Evolutionary conservation across 2,888 invertebrate genomes (phyloP), one percentile per base, ranked within the genome.

Genomic region (Hedychridium roseum): DNA sequence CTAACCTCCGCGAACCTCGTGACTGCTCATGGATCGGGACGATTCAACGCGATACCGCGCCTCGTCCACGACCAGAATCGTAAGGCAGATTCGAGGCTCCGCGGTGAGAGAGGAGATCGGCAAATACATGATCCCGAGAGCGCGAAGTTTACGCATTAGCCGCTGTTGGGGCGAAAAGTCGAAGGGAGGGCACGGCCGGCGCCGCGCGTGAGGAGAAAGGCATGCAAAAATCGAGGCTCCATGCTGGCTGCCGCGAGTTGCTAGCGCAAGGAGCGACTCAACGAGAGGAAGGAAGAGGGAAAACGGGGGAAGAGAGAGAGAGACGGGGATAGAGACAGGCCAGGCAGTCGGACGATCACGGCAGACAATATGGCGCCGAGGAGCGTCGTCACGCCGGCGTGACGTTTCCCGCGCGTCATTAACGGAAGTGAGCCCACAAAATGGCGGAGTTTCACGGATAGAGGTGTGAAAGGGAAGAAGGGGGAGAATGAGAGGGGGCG

Each of bases 361-460:
- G 71, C 72, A 78, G 78, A 78, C 78, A 78, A 78, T 70, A 76
- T 78, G 78, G 78, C 77, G 76, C 78, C 78, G 75, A 62, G 65
- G 46, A 39, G 51, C 68, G 65, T 68, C 68, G 63, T 72, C 60
- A 70, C 58, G 66, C 70, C 64, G 61, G 54, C 62, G 66, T 74
- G 74, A 74, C 74, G 74, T 74, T 71, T 68, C 62, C 69, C 69
- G 69, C 68, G 70, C 76, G 74, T 75, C 76, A 76, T 71, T 73
- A 71, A 73, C 75, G 75, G 75, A 76, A 76, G 76, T 74, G 73
- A 71, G 70, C 63, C 66, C 67, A 71, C 76, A 77, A 78, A 66
- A 78, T 77, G 76, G 76, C 73, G 63, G 73, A 66, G 57, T 65
- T 64, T 70, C 60, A 64, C 57, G 55, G 61, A 59, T 43, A 52